These are phyloP conservation scores for Psococerastis gibbosa DNA, from an alignment of 2,888 invertebrate species.

Conservation along the genomic window DNA sequence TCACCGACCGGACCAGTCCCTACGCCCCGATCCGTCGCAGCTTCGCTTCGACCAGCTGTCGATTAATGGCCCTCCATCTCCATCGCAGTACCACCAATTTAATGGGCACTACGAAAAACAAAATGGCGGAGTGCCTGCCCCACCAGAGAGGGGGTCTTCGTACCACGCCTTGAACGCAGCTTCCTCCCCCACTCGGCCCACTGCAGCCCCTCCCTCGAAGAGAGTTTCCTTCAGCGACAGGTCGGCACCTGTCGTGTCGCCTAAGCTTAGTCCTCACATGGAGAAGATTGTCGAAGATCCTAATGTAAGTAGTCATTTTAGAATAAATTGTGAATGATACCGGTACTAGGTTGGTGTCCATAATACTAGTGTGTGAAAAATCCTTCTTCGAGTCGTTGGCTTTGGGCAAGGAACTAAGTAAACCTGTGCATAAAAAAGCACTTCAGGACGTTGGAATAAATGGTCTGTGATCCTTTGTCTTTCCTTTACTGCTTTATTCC, in stretches of 20 bases:
- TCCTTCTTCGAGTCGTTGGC: too few species aligned
- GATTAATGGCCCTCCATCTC: neutral
- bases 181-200: conserved; percentile 10
- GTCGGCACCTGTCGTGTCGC: neutral
- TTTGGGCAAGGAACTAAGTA: too few species aligned
- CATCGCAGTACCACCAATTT: conserved; percentile 11
- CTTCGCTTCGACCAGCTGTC: conserved; percentile 1
- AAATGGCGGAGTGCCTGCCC: conserved; percentile 33
- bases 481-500: too few species aligned
- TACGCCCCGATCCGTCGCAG: neutral
- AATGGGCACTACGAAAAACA: conserved; percentile 15
- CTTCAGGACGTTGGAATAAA: too few species aligned
- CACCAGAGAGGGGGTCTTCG: conserved; percentile 76
- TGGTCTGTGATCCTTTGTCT: too few species aligned
- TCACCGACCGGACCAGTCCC: too few species aligned
- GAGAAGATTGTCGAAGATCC: conserved; percentile 56
- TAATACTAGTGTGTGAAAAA: too few species aligned
- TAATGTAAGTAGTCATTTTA: conserved; percentile 40
- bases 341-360: too few species aligned
- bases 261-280: conserved; percentile 21
- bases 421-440: too few species aligned
- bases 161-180: conserved; percentile 55
- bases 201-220: conserved; percentile 12
- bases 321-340: conserved; percentile 2
- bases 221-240: conserved; percentile 12